phyloP scores from a whole-genome alignment of 30 jellyfish, hydroid and myxozoan species.

The Chironex yamaguchii region DNA sequence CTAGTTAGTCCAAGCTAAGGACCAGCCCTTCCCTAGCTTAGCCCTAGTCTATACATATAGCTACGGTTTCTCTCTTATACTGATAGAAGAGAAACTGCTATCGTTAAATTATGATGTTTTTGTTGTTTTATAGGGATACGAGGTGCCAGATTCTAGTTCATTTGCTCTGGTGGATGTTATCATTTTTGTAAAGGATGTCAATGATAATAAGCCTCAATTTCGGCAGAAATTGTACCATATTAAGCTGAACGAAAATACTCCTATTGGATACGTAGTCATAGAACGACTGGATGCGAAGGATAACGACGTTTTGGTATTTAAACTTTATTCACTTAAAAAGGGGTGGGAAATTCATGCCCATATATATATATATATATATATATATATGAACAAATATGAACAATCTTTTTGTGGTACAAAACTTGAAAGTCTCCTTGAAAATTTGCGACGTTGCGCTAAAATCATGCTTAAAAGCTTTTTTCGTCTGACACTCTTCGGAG shows the following conservation, averaged over 20 bases:
- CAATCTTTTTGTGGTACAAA: too few species aligned
- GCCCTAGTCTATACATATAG: background rate
- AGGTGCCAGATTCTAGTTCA: slow-evolving; percentile 54
- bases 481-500: too few species aligned
- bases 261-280: slow-evolving; percentile 50
- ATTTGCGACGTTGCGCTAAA: too few species aligned
- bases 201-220: slow-evolving; percentile 81
- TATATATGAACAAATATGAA: too few species aligned
- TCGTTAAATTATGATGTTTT: too few species aligned
- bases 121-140: slow-evolving; percentile 55
- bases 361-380: too few species aligned
- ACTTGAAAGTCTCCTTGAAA: too few species aligned
- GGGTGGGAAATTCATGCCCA: too few species aligned
- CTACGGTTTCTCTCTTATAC: background rate
- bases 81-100: too few species aligned
- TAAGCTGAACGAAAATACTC: slow-evolving; percentile 72
- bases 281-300: slow-evolving; percentile 73
- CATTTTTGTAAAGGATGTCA: slow-evolving; percentile 71
- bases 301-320: slow-evolving; percentile 59
- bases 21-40: background rate
- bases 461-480: too few species aligned
- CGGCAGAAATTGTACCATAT: slow-evolving; percentile 4
- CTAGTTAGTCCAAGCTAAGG: too few species aligned
- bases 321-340: too few species aligned
- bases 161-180: slow-evolving; percentile 55